These are phyloP conservation scores for Apodemus sylvaticus DNA, from an alignment of 2,113 vertebrate species.

Conservation along the genomic window DNA sequence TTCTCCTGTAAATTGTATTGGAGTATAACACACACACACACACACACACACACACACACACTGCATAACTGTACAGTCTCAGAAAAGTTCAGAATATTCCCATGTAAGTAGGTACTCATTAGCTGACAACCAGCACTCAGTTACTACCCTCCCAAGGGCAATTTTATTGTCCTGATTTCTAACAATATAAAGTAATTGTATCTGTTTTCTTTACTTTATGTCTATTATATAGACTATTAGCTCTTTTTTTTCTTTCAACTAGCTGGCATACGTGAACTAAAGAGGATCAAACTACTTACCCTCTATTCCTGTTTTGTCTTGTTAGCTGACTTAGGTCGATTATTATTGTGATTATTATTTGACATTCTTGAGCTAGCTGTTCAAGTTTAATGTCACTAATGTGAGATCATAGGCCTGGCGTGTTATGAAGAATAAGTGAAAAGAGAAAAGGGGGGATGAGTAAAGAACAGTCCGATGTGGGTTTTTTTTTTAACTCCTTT, in stretches of 20 bases:
- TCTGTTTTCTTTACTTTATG: conserved; percentile 37
- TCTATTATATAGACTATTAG: not conserved
- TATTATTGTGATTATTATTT: conserved; percentile 56
- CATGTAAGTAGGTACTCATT: not conserved
- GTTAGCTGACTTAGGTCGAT: conserved; percentile 17
- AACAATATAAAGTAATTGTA: conserved; percentile 25
- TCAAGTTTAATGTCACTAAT: conserved; percentile 60
- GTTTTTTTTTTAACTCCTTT: conserved; percentile 62
- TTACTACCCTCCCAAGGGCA: not conserved
- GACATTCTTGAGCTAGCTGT: conserved; percentile 53
- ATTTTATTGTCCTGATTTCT: conserved; percentile 24
- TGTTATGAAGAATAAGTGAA: conserved; percentile 58
- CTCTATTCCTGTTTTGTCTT: conserved; percentile 50
- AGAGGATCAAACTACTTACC: conserved; percentile 29
- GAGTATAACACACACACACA: conserved; percentile 21
- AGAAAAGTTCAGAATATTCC: conserved; percentile 42
- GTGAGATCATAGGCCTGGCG: conserved; percentile 33
- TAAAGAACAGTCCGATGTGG: conserved; percentile 38
- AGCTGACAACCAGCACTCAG: not conserved
- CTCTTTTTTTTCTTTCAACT: conserved; percentile 35
- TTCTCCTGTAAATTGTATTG: conserved; percentile 37
- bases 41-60: conserved; percentile 4
- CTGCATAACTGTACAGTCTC: not conserved
- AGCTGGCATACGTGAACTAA: conserved; percentile 18
- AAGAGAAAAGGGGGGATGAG: not conserved